A percentile compares a stretch with the other conserved stretches of the same genome.
These are phyloP conservation scores for Palythoa grandiflora DNA, from an alignment of 92 coral and sea anemone genomes.

Conservation along the genomic window DNA sequence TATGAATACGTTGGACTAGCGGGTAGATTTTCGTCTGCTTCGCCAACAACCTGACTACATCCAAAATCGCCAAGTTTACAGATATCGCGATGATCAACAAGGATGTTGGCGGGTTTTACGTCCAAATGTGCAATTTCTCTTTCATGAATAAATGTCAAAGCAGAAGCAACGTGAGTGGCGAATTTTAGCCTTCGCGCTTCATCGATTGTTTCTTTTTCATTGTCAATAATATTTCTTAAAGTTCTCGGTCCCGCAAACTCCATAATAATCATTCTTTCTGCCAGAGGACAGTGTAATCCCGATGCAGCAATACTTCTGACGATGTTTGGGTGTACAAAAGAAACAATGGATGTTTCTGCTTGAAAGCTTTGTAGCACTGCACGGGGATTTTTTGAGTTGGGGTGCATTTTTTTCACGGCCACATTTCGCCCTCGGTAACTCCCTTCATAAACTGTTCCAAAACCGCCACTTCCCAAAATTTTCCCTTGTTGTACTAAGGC, in stretches of 20 bases:
- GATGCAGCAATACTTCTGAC: constrained; percentile 87
- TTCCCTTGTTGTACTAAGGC: constrained; percentile 80
- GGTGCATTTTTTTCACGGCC: constrained; percentile 89
- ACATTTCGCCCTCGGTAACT: constrained; percentile 80
- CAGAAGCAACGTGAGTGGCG: constrained; percentile 84
- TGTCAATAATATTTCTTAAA: constrained; percentile 82
- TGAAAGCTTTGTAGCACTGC: constrained; percentile 95
- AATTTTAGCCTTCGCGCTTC: constrained; percentile 82
- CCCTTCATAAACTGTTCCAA: constrained; percentile 93
- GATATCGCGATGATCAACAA: constrained; percentile 84
- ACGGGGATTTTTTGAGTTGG: constrained; percentile 91
- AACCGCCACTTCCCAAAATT: constrained; percentile 94
- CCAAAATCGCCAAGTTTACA: constrained; percentile 99
- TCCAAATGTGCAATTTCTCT: constrained; percentile 96
- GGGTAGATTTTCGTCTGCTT: constrained; percentile 90
- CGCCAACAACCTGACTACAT: constrained; percentile 92
- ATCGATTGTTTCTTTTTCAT: constrained; percentile 76
- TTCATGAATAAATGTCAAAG: constrained; percentile 84
- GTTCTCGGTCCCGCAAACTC: constrained; percentile 95
- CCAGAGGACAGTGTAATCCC: constrained; percentile 68
- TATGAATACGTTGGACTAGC: constrained; percentile 98
- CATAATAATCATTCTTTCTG: constrained; percentile 86
- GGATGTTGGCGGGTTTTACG: constrained; percentile 93
- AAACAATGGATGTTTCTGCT: constrained; percentile 89
- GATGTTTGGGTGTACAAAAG: constrained; percentile 91